Conservation (phyloP, 2,113 vertebrate species). For the Meriones unguiculatus region DNA sequence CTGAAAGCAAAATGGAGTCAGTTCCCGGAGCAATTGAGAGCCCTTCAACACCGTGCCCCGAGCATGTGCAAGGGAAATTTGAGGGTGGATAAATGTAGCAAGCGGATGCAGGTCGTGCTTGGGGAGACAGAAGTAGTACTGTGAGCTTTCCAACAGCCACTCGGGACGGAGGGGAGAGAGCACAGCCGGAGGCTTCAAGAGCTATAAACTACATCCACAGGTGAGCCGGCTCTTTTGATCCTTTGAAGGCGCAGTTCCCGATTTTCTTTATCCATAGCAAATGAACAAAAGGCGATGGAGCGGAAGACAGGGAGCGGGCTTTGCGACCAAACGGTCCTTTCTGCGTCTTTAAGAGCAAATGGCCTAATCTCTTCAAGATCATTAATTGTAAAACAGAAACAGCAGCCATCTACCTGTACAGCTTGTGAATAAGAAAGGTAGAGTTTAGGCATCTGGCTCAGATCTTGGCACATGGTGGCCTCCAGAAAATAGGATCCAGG, state of each 20-base stretch:
- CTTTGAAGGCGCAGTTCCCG: background rate
- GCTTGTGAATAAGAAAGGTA: constrained; percentile 23
- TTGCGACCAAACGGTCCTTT: background rate
- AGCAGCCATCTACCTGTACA: constrained; percentile 9
- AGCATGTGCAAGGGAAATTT: constrained; percentile 71
- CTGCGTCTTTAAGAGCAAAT: background rate
- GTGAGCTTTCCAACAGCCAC: background rate
- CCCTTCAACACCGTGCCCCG: constrained; percentile 68
- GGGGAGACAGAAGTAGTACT: background rate
- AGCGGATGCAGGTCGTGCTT: constrained; percentile 53
- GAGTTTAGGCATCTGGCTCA: background rate
- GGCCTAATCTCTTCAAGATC: background rate
- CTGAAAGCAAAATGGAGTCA: constrained; percentile 60
- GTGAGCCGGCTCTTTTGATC: background rate
- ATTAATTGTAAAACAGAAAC: constrained; percentile 16
- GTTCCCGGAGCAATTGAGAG: constrained; percentile 65
- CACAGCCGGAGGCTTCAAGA: constrained; percentile 29
- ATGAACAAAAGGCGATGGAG: background rate
- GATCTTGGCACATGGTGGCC: constrained; percentile 3
- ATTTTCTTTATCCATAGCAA: constrained; percentile 36
- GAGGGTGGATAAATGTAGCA: constrained; percentile 62
- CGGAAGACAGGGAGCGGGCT: background rate
- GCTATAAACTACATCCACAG: background rate
- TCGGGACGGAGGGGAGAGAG: background rate
- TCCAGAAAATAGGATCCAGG: background rate